Evolutionary conservation across 1,140 invertebrate genomes (phyloP), one percentile per base, ranked within the genome.

Genomic region (Ceratosolen solmsi): DNA sequence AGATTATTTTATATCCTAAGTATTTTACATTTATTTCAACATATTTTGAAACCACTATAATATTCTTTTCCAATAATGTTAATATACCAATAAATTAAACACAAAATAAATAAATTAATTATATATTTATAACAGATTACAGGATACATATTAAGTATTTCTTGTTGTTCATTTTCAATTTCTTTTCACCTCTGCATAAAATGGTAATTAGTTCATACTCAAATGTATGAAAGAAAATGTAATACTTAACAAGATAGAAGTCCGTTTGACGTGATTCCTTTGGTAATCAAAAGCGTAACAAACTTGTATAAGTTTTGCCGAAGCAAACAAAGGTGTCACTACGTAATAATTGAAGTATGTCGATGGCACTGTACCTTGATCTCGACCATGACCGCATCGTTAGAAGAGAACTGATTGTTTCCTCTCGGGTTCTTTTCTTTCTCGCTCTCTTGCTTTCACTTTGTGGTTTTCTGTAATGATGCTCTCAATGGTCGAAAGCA

Each of bases 391-490:
- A 89, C 89, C 90, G 86, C 90, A 91, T 91, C 90, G 88, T 91
- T 91, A 91, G 84, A 89, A 79, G 84, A 87, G 81, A 68, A 71
- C 87, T 89, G 87, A 86, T 27, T 30, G 30, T 51, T 81, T 74
- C 70, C 20, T 63, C 54, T 33, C 33, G 8, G 2, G 5, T 33
- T 38, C 58, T 11, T 5, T 86, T 86, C 86, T 79, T 72, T 77
- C 22, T 87, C 84, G 84, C 75, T 82, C 74, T 76, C 85, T 84
- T 84, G 74, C 81, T 79, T 74, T 81, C 80, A 20, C 38, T 22
- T 75, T 90, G 90, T 82, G 90, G 90, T 92, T 91, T 89, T 89
- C 91, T 91, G 91, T 91, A 90, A 90, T 83, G 86, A 27, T 17
- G 25, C 33, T 38, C 36, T 2, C 56, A 83, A 86, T 88, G 89